A percentile compares a stretch with the other conserved stretches of the same genome.
phyloP scores from a whole-genome alignment of 1,140 invertebrate genomes.

The Pteromalus puparum region DNA sequence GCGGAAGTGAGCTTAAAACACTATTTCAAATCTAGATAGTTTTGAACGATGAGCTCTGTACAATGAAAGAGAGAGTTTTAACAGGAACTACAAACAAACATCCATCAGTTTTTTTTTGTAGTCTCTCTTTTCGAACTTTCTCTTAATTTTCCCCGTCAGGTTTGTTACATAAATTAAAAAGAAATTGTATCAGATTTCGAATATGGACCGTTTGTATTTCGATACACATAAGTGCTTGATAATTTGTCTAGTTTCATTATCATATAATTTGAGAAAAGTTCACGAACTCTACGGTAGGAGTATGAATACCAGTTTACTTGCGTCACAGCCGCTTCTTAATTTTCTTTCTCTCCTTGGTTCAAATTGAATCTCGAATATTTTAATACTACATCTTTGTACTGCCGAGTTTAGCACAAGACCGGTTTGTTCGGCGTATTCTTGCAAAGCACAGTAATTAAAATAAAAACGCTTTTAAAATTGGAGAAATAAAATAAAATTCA shows the following conservation, averaged over 20 bases:
- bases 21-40: too few relatives aligned
- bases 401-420: neutral
- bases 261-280: too few relatives aligned
- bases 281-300: neutral
- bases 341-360: neutral
- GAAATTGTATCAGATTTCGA: too few relatives aligned
- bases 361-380: neutral
- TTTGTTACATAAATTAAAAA: too few relatives aligned
- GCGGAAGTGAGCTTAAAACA: too few relatives aligned
- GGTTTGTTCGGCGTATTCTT: neutral
- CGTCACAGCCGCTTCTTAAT: conserved; percentile 2
- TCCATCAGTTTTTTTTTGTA: too few relatives aligned
- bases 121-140: neutral
- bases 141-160: conserved; percentile 4
- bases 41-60: too few relatives aligned
- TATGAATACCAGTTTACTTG: conserved; percentile 8
- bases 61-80: too few relatives aligned
- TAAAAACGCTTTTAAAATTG: neutral
- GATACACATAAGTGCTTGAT: too few relatives aligned
- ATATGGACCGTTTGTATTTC: too few relatives aligned
- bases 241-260: too few relatives aligned
- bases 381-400: neutral
- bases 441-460: neutral
- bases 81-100: too few relatives aligned
- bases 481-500: neutral